These are phyloP conservation scores for Acrocephalus kingi DNA, from an alignment of 2,113 vertebrate genomes.

Conservation along the genomic window DNA sequence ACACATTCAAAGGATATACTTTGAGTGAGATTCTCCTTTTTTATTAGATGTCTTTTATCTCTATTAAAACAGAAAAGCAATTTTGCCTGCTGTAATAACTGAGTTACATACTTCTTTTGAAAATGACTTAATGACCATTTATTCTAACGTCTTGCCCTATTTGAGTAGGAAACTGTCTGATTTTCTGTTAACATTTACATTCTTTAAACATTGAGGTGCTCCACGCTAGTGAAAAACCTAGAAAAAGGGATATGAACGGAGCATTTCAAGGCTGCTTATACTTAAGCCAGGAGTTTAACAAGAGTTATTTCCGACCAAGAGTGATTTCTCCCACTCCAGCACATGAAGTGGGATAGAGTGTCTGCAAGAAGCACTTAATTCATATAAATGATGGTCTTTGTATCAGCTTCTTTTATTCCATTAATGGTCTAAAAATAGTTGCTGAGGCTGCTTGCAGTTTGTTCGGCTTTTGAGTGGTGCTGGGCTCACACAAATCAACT, in stretches of 20 bases:
- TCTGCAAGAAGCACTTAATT: not conserved
- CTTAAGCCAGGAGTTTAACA: not conserved
- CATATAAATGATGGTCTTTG: not conserved
- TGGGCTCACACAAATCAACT: not conserved
- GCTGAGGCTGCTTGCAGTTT: not conserved
- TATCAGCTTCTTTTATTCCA: slow-evolving; percentile 8
- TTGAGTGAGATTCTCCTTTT: not conserved
- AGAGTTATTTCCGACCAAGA: not conserved
- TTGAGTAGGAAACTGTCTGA: not conserved
- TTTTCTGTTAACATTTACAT: not conserved
- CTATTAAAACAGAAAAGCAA: not conserved
- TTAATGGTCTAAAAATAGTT: slow-evolving; percentile 12
- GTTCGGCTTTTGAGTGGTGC: not conserved
- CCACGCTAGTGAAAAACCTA: not conserved
- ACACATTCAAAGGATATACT: not conserved
- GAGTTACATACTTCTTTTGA: not conserved
- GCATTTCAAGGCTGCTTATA: not conserved
- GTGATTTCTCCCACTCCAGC: not conserved
- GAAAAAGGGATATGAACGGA: not conserved
- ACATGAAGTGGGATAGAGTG: not conserved
- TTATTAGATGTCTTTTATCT: not conserved
- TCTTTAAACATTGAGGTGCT: not conserved
- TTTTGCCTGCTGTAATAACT: not conserved
- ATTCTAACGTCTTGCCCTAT: not conserved
- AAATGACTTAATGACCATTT: not conserved